Evolutionary conservation across 2,888 invertebrate species (phyloP).

Genomic region (Drepanosiphum platanoidis): DNA sequence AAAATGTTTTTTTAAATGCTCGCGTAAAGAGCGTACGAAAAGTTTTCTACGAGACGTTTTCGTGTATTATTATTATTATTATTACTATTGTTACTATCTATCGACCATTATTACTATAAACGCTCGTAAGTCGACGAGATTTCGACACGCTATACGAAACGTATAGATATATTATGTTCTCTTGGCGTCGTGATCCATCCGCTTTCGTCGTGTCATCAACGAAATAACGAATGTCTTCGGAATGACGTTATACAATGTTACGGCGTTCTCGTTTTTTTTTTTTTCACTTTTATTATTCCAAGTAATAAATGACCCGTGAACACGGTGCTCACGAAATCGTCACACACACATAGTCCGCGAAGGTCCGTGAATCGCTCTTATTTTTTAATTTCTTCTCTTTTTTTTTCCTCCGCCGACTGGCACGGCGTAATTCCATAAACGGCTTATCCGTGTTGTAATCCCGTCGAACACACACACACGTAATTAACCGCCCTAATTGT

Average conservation of each 20-base stretch:
- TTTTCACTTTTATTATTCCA: slow-evolving; percentile 49
- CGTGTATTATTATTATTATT: too few species aligned
- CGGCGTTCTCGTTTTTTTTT: slow-evolving; percentile 35
- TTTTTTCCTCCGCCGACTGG: slow-evolving; percentile 11
- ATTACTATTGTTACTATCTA: background rate
- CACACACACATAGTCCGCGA: slow-evolving; percentile 32
- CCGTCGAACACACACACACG: background rate
- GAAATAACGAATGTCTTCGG: slow-evolving; percentile 20
- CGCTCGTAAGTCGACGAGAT: slow-evolving; percentile 16
- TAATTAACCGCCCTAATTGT: slow-evolving; percentile 48
- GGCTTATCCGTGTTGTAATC: slow-evolving; percentile 22
- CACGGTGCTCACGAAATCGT: slow-evolving; percentile 38
- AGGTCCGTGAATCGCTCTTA: slow-evolving; percentile 19
- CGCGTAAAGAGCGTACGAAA: background rate
- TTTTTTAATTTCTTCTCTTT: slow-evolving; percentile 24
- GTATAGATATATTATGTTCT: background rate
- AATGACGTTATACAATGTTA: slow-evolving; percentile 39
- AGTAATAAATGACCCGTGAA: slow-evolving; percentile 50
- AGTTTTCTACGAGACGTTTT: background rate
- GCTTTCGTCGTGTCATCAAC: slow-evolving; percentile 51
- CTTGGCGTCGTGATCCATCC: slow-evolving; percentile 41
- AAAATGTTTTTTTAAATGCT: too few species aligned
- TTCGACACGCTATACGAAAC: background rate
- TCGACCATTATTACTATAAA: slow-evolving; percentile 4
- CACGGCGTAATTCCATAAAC: slow-evolving; percentile 24